Conservation (phyloP, 2,113 vertebrate species). For the Notothenia rossii region DNA sequence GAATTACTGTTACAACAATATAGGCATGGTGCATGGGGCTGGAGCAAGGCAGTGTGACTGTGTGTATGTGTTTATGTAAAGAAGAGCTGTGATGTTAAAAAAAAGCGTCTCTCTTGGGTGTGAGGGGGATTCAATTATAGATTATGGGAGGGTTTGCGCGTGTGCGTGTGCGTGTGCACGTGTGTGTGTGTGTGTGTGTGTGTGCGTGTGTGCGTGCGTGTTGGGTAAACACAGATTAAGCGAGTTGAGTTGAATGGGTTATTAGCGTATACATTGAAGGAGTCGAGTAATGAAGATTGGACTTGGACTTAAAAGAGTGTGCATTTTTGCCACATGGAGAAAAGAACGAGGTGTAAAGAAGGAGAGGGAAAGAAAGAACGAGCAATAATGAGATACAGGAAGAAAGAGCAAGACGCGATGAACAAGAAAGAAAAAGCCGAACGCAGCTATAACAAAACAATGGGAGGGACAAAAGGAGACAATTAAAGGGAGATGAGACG, state of each 20-base stretch:
- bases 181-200: conserved; percentile 5
- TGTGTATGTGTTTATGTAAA: conserved; percentile 13
- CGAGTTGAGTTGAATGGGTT: conserved; percentile 72
- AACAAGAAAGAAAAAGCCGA: conserved; percentile 4
- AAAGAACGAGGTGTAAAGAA: background rate
- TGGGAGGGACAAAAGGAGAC: conserved; percentile 47
- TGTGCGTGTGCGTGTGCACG: background rate
- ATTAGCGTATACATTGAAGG: conserved; percentile 73
- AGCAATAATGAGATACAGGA: conserved; percentile 22
- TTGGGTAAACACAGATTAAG: conserved; percentile 66
- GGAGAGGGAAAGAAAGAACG: conserved; percentile 1
- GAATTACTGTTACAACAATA: conserved; percentile 61
- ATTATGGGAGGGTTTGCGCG: conserved; percentile 64
- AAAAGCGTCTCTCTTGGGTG: conserved; percentile 67
- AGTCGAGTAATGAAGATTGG: conserved; percentile 74
- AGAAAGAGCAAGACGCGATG: background rate
- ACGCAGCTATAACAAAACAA: conserved; percentile 33
- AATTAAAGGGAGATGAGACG: conserved; percentile 61
- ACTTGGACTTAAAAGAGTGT: conserved; percentile 37
- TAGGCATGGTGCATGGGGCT: conserved; percentile 25
- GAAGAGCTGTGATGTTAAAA: conserved; percentile 5
- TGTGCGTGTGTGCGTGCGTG: background rate
- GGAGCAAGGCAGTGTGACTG: conserved; percentile 12
- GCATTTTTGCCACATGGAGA: conserved; percentile 15
- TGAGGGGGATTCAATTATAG: conserved; percentile 83